Conservation (phyloP, 2,888 invertebrate genomes). For the Netelia inedita region DNA sequence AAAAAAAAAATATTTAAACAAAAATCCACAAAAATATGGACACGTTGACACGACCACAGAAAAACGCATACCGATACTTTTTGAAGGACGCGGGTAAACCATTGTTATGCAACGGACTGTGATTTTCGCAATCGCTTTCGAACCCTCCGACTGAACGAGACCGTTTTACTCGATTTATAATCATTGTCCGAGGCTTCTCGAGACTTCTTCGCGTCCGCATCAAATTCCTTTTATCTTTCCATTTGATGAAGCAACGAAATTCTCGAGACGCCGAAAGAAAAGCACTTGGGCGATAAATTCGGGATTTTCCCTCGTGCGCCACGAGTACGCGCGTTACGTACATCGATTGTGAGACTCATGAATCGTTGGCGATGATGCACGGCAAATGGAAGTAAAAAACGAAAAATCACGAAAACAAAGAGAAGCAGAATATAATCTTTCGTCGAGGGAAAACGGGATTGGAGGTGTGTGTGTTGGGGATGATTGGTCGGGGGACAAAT, state of each 20-base stretch:
- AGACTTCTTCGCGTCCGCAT: constrained; percentile 37
- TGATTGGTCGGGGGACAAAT: constrained; percentile 66
- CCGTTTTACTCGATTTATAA: constrained; percentile 11
- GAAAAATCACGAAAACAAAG: background rate
- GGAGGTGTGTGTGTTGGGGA: constrained; percentile 15
- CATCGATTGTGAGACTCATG: too few species aligned
- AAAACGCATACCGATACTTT: constrained; percentile 40
- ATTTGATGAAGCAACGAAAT: background rate
- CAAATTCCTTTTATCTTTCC: background rate
- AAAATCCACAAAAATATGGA: constrained; percentile 41
- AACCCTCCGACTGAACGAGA: constrained; percentile 61
- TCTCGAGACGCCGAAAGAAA: background rate
- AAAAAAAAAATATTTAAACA: constrained; percentile 25
- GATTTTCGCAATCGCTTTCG: constrained; percentile 81
- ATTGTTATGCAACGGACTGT: constrained; percentile 79
- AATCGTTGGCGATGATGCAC: too few species aligned
- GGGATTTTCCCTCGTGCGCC: background rate
- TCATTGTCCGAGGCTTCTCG: constrained; percentile 41
- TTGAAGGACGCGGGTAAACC: constrained; percentile 66
- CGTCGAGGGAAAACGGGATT: background rate
- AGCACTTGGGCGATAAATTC: background rate
- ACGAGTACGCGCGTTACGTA: background rate
- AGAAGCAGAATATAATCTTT: background rate
- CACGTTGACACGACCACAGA: constrained; percentile 31
- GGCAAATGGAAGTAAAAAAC: too few species aligned